Evolutionary conservation across 1,140 invertebrate species (phyloP).

Genomic region (Homalodisca vitripennis): DNA sequence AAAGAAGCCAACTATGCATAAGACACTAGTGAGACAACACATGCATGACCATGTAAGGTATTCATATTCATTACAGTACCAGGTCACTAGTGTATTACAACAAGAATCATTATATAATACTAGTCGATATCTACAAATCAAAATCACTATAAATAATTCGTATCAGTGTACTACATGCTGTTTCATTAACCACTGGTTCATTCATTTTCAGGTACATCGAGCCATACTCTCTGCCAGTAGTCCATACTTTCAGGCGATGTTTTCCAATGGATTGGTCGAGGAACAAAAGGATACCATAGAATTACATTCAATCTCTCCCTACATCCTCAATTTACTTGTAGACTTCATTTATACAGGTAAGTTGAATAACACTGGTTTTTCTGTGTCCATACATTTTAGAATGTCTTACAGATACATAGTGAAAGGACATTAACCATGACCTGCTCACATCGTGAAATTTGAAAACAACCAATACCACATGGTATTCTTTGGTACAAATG

Average conservation of each 20-base stretch:
- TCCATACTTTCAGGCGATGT: conserved; percentile 96
- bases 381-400: too few species aligned
- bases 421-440: too few species aligned
- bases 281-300: conserved; percentile 74
- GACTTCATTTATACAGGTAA: conserved; percentile 88
- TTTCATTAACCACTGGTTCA: not conserved
- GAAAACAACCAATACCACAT: too few species aligned
- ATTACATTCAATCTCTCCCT: conserved; percentile 71
- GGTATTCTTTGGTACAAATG: too few species aligned
- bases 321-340: conserved; percentile 72
- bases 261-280: conserved; percentile 79
- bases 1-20: too few species aligned
- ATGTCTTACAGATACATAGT: too few species aligned
- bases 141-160: too few species aligned
- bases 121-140: too few species aligned
- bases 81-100: not conserved
- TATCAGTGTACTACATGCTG: not conserved
- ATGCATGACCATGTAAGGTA: too few species aligned
- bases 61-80: not conserved
- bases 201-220: conserved; percentile 68
- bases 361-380: too few species aligned
- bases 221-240: conserved; percentile 88
- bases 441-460: too few species aligned
- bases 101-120: too few species aligned
- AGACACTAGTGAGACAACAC: not conserved